Evolutionary conservation across 1,140 invertebrate genomes (phyloP), one percentile per base, ranked within the genome.

Genomic region (Hylyphantes graminicola): DNA sequence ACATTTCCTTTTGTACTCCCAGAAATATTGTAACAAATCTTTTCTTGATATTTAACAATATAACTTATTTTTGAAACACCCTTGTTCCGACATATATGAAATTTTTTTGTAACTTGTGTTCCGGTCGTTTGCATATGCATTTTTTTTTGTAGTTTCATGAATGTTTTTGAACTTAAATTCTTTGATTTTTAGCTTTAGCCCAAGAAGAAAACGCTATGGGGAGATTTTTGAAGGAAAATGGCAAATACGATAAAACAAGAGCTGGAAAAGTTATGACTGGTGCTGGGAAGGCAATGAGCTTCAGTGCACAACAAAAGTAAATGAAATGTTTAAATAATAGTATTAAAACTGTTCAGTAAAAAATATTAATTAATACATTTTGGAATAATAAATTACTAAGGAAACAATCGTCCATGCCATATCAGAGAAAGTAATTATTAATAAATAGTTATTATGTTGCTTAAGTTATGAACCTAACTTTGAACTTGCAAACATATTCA

Each of bases 161-260:
- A 2, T 53, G 7, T 21, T 53, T 9, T n/a, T 6, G 57, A 59
- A 13, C 4, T 59, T 59, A 59, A 13, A 13, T 59, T 1, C n/a
- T 13, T 53, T 67, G 67, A 17, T 13, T 87, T 89, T 57, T 87
- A 94, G 93, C 92, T 87, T 91, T 99, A 85, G 96, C 97, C 12
- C 96, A 98, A 90, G 97, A 98, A 90, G 97, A 99, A 91, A 98
- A 97, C 91, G 92, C 95, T 13, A 94, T 98, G 90, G 98, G 98
- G 7, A 92, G 96, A 86, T 98, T 99, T 90, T 90, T 99, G 54
- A 98, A 97, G 89, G 96, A 97, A 90, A 93, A 96, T 86, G 96
- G 97, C n/a, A 96, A 97, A 89, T 92, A 93, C 85, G 94, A 96
- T 88, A 95, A 95, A 89, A 97, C 95, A 11, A 85, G 91, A 86